Conservation (phyloP, 2,888 invertebrate species). For the Cryptocheilus praepositus region DNA sequence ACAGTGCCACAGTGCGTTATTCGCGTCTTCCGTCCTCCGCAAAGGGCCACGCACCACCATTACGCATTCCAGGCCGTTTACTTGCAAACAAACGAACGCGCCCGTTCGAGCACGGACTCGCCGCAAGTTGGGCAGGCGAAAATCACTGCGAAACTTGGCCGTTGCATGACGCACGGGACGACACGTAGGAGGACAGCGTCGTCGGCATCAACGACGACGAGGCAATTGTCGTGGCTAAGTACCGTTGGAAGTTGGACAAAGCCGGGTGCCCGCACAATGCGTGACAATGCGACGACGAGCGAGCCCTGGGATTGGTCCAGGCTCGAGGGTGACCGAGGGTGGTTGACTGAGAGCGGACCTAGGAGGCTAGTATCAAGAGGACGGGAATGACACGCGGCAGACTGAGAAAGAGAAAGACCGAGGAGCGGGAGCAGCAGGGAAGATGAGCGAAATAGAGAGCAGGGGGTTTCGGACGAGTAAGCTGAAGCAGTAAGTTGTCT, state of each 20-base stretch:
- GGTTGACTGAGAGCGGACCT: slow-evolving; percentile 12
- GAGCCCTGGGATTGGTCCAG: slow-evolving; percentile 22
- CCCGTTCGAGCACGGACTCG: too few relatives aligned
- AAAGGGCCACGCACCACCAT: too few relatives aligned
- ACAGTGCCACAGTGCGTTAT: too few relatives aligned
- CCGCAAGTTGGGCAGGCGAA: too few relatives aligned
- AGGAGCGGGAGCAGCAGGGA: not conserved
- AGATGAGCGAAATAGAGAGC: not conserved
- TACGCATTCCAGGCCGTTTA: too few relatives aligned
- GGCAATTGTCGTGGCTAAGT: slow-evolving; percentile 32
- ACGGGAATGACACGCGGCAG: not conserved
- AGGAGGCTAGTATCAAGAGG: slow-evolving; percentile 14
- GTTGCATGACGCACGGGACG: too few relatives aligned
- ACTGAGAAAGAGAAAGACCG: not conserved
- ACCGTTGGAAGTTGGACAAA: slow-evolving; percentile 45
- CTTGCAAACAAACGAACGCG: too few relatives aligned
- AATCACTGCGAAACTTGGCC: too few relatives aligned
- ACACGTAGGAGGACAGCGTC: slow-evolving; percentile 10
- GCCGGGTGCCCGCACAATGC: slow-evolving; percentile 22
- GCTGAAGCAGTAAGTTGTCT: slow-evolving; percentile 42
- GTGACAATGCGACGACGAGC: slow-evolving; percentile 31
- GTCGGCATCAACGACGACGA: slow-evolving; percentile 13
- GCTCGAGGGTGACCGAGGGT: slow-evolving; percentile 19
- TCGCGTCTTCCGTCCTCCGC: too few relatives aligned
- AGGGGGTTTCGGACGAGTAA: slow-evolving; percentile 31